Conservation (phyloP, 2,888 invertebrate species). For the Tiliacea aurago region DNA sequence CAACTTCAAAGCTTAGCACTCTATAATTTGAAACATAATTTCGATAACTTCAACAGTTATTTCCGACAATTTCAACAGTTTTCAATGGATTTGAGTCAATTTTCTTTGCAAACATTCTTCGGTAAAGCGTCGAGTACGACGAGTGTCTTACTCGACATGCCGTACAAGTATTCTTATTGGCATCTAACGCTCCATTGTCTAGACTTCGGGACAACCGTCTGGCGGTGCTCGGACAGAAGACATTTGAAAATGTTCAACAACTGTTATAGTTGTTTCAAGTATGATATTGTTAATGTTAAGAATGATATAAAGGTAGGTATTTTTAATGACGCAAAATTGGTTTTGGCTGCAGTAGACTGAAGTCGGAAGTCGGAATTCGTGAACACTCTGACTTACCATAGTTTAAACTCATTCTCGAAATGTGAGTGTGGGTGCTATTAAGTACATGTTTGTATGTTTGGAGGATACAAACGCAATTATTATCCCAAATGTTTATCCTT, state of each 20-base stretch:
- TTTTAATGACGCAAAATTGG: not conserved
- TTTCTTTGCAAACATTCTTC: conserved; percentile 55
- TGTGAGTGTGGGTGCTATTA: not conserved
- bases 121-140: conserved; percentile 18
- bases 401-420: not conserved
- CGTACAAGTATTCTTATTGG: conserved; percentile 63
- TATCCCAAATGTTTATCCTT: too few species aligned
- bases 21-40: conserved; percentile 30
- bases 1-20: not conserved
- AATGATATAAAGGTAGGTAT: not conserved
- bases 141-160: conserved; percentile 20
- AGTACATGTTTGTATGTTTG: too few species aligned
- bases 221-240: conserved; percentile 51
- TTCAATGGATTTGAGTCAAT: conserved; percentile 42
- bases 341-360: not conserved
- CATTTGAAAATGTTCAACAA: conserved; percentile 50
- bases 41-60: conserved; percentile 27
- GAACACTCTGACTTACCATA: not conserved
- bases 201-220: conserved; percentile 73
- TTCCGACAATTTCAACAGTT: conserved; percentile 36
- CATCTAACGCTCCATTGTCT: conserved; percentile 70
- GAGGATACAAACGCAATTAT: too few species aligned
- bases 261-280: conserved; percentile 30
- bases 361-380: not conserved
- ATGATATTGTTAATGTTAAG: conserved; percentile 15